Evolutionary conservation across 2,113 vertebrate genomes (phyloP).

Genomic region (Irena cyanogastra): DNA sequence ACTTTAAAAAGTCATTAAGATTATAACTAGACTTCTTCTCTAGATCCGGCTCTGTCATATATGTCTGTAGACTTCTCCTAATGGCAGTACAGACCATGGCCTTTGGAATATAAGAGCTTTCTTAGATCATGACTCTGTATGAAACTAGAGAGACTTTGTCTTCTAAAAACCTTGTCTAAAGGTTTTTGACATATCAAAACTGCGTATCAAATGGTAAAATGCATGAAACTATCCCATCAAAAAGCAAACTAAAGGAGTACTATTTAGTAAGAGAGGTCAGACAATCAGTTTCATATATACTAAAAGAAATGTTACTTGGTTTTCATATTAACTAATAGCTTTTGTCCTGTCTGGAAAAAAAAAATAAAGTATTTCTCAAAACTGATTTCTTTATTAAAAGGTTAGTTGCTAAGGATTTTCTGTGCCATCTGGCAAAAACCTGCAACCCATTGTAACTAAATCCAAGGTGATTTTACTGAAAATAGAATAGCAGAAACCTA

Average conservation of each 20-base stretch:
- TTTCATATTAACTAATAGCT: neutral
- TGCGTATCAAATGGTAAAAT: neutral
- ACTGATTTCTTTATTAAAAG: neutral
- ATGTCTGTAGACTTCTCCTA: neutral
- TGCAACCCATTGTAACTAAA: neutral
- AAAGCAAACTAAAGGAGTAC: neutral
- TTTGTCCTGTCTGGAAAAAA: neutral
- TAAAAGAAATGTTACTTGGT: neutral
- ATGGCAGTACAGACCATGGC: neutral
- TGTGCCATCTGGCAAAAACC: neutral
- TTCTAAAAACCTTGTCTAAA: neutral
- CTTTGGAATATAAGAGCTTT: neutral
- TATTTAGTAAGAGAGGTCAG: neutral
- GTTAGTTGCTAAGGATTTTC: neutral
- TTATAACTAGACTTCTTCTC: neutral
- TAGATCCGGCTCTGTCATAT: neutral
- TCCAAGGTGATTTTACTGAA: neutral
- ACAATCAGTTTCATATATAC: neutral
- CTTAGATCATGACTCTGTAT: neutral
- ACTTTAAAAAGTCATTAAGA: neutral
- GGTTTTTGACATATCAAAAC: no score
- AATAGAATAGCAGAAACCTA: neutral
- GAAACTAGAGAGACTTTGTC: neutral
- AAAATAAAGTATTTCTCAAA: neutral
- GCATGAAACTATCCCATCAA: neutral